phyloP scores from a whole-genome alignment of 2,113 vertebrate genomes.

The Neotragus moschatus region DNA sequence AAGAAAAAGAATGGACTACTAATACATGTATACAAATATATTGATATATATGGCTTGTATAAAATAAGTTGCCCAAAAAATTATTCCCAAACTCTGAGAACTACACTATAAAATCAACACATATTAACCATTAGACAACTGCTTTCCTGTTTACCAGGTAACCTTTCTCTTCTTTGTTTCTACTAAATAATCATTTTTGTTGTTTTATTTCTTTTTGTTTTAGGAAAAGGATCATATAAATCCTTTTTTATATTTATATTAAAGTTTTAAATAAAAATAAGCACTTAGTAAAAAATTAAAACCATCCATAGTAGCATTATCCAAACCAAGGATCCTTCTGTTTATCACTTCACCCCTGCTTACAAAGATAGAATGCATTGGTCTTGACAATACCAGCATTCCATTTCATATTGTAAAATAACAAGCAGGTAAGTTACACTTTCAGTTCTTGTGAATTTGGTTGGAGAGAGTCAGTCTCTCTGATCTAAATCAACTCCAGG shows the following conservation, averaged over 20 bases:
- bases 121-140: background rate
- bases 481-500: background rate
- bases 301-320: background rate
- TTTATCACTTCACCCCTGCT: background rate
- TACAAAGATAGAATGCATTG: background rate
- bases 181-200: background rate
- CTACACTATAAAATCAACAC: background rate
- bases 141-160: background rate
- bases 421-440: background rate
- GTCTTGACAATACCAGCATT: background rate
- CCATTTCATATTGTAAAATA: background rate
- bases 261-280: conserved; percentile 14
- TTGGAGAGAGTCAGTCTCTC: background rate
- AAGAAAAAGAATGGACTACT: background rate
- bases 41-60: background rate
- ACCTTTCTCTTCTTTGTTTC: background rate
- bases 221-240: background rate
- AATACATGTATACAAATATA: background rate
- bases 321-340: background rate
- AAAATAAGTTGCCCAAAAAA: background rate
- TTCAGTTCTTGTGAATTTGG: background rate
- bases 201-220: background rate
- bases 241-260: background rate
- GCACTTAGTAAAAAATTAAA: background rate
- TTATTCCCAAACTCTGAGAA: background rate